Conservation (phyloP, 1,140 invertebrate species). For the Solenopsis invicta region DNA sequence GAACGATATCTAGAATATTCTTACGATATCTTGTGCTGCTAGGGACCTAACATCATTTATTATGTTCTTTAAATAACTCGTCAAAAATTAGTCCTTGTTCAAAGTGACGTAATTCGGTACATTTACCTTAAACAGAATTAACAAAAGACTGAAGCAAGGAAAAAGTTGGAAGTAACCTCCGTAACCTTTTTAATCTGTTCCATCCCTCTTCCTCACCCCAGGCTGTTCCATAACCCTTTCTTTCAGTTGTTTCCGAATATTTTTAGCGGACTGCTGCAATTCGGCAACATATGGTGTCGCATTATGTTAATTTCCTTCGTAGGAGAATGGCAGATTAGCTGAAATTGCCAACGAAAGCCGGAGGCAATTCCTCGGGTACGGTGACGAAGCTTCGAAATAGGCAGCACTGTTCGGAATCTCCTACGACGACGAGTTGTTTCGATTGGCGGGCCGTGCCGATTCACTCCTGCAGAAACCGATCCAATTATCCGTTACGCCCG, state of each 20-base stretch:
- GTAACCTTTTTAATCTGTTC: neutral
- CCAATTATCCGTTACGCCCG: constrained; percentile 60
- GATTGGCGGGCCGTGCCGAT: constrained; percentile 29
- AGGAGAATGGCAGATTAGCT: neutral
- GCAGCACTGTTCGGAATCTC: neutral
- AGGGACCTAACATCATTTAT: no score
- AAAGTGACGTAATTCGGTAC: no score
- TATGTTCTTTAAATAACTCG: no score
- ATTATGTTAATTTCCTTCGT: constrained; percentile 29
- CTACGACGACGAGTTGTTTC: constrained; percentile 18
- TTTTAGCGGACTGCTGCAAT: neutral
- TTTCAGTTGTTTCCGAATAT: neutral
- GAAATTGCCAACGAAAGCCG: neutral
- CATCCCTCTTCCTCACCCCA: neutral
- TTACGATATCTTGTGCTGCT: no score
- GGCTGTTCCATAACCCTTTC: neutral
- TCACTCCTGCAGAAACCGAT: constrained; percentile 58
- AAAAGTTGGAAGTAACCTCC: no score
- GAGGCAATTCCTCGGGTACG: constrained; percentile 2
- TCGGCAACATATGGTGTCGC: neutral
- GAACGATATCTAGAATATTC: no score
- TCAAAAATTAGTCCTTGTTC: no score
- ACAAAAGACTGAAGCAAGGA: no score
- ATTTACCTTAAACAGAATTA: no score
- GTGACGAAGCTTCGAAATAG: neutral